phyloP scores from a whole-genome alignment of 2,797 vertebrate species.

The Ctenopoma multispine region DNA sequence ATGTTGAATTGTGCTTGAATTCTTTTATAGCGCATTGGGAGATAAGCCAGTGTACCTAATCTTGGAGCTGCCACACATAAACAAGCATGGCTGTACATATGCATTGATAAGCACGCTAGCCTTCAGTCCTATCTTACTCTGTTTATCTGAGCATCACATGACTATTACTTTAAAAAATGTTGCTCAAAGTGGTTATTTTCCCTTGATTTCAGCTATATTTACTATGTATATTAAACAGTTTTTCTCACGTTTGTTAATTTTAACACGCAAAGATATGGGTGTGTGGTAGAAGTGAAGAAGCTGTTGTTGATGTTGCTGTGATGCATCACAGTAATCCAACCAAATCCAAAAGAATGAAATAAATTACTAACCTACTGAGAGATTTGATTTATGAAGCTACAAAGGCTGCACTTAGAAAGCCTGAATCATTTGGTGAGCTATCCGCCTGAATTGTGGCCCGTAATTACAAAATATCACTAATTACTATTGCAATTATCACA shows the following conservation, averaged over 20 bases:
- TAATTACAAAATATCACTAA: constrained; percentile 57
- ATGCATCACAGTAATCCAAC: background rate
- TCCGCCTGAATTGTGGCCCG: constrained; percentile 32
- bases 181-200: constrained; percentile 11
- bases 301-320: background rate
- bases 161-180: constrained; percentile 38
- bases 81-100: constrained; percentile 50
- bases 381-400: constrained; percentile 18
- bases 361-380: constrained; percentile 31
- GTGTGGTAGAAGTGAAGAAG: background rate
- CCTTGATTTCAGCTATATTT: constrained; percentile 1
- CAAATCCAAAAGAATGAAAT: constrained; percentile 5
- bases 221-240: background rate
- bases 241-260: constrained; percentile 23
- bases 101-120: constrained; percentile 45
- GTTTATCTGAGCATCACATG: constrained; percentile 53
- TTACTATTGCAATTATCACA: constrained; percentile 43
- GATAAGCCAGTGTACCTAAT: constrained; percentile 67
- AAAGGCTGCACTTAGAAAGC: background rate
- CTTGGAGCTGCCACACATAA: constrained; percentile 63
- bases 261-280: background rate
- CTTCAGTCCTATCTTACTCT: constrained; percentile 37
- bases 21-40: constrained; percentile 52
- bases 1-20: constrained; percentile 55
- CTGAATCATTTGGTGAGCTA: constrained; percentile 30